Evolutionary conservation across 2,888 invertebrate species (phyloP).

Genomic region (Anorthoa munda): DNA sequence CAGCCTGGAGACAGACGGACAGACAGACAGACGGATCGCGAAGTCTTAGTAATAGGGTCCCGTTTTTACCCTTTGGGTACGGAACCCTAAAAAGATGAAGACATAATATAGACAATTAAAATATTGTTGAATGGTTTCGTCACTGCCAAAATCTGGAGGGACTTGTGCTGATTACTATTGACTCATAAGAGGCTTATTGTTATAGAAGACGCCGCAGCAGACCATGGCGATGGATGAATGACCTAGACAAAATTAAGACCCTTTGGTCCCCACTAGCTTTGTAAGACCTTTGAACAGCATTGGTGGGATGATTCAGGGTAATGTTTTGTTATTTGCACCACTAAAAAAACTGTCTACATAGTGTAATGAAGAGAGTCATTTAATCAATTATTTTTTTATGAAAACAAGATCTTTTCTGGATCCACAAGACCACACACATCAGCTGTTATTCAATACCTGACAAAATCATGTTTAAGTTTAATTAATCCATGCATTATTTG

Average conservation of each 20-base stretch:
- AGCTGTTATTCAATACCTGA: background rate
- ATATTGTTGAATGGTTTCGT: background rate
- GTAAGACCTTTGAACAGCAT: background rate
- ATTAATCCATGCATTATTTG: background rate
- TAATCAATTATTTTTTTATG: background rate
- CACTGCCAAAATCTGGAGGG: background rate
- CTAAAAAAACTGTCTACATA: no score
- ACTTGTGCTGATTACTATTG: background rate
- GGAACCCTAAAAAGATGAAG: no score
- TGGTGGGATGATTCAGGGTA: no score
- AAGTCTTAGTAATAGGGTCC: no score
- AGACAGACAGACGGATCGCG: no score
- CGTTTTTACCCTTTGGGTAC: no score
- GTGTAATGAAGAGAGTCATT: background rate
- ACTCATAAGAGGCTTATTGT: background rate
- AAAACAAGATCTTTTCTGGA: background rate
- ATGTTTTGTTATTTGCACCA: no score
- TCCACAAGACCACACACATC: background rate
- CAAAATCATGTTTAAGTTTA: conserved; percentile 14
- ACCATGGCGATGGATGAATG: background rate
- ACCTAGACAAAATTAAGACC: background rate
- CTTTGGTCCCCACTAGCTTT: background rate
- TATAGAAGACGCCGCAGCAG: background rate
- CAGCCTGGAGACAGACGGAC: no score
- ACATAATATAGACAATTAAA: background rate